phyloP scores from a whole-genome alignment of 2,888 invertebrate species.

The Limnephilus auricula region DNA sequence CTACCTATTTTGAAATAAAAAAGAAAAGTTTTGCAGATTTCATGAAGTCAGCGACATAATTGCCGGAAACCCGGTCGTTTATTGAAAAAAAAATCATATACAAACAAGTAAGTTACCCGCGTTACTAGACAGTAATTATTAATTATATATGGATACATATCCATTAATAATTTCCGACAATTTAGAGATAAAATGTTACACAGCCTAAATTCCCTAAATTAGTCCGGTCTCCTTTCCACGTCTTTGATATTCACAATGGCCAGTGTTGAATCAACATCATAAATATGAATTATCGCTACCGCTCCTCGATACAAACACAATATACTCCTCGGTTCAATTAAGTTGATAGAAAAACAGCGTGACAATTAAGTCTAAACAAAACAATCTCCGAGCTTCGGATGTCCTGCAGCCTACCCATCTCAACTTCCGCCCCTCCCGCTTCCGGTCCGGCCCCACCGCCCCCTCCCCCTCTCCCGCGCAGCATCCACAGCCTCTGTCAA shows the following conservation, averaged over 20 bases:
- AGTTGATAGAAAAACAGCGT: conserved; percentile 40
- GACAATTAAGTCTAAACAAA: conserved; percentile 63
- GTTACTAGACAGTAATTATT: too few relatives aligned
- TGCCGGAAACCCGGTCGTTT: too few relatives aligned
- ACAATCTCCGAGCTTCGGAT: conserved; percentile 60
- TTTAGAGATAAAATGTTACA: too few relatives aligned
- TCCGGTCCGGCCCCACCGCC: conserved; percentile 60
- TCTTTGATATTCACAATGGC: too few relatives aligned
- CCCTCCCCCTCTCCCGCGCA: conserved; percentile 59
- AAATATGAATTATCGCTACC: not conserved
- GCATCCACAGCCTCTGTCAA: conserved; percentile 54
- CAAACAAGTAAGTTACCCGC: too few relatives aligned
- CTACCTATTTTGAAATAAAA: too few relatives aligned
- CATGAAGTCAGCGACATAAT: too few relatives aligned
- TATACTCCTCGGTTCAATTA: not conserved
- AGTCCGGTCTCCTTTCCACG: not conserved
- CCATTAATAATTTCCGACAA: too few relatives aligned
- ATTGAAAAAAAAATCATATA: too few relatives aligned
- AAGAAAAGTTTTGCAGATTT: too few relatives aligned
- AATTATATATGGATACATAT: too few relatives aligned
- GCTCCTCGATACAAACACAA: not conserved
- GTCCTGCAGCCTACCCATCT: conserved; percentile 57
- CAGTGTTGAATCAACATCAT: not conserved
- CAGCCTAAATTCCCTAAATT: too few relatives aligned
- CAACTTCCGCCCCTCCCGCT: conserved; percentile 53